Evolutionary conservation across 2,888 invertebrate species (phyloP), one percentile per base, ranked within the genome.

Genomic region (Nyleta sp.): DNA sequence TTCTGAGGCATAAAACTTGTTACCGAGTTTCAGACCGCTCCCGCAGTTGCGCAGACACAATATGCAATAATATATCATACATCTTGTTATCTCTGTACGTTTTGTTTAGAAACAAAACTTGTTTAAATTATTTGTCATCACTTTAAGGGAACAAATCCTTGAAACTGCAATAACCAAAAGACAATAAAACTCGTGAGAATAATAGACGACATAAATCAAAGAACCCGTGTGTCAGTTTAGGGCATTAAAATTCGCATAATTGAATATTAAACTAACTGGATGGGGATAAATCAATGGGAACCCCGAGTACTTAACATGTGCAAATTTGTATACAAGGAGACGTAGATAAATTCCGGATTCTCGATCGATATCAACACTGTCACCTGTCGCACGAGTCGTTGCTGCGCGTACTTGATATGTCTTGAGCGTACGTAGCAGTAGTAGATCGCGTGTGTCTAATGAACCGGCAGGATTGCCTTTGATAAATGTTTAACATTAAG

Each of bases 401-500:
- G 72, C 72, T 33, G 77, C 65, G 65, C 15, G 80, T 80, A 70
- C 68, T 74, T 74, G 71, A 64, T 67, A 71, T 78, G 74, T 73
- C 78, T 78, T 62, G 70, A 40, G 52, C 18, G 62, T 13, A 40
- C 67, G 42, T 13, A 73, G 55, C 68, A 59, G 78, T 11, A 22
- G 76, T 11, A 22, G 76, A 80, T 80, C 79, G 80, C 78, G 68
- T 73, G 82, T 77, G 75, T 75, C 75, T 80, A 81, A 81, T 81
- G 82, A 81, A 81, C 79, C 75, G 76, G 65, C 57, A 72, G 81
- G 81, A 81, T 78, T 78, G 80, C 76, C 80, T 83, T 81, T 84
- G 83, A 85, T 82, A 84, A 84, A 83, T 82, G 85, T 80, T 80
- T 77, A 77, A 81, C 81, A 83, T 84, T 83, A 82, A 81, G 74